Base-by-base conservation (phyloP, 2,113 vertebrate genomes). In the Gavia stellata region DNA sequence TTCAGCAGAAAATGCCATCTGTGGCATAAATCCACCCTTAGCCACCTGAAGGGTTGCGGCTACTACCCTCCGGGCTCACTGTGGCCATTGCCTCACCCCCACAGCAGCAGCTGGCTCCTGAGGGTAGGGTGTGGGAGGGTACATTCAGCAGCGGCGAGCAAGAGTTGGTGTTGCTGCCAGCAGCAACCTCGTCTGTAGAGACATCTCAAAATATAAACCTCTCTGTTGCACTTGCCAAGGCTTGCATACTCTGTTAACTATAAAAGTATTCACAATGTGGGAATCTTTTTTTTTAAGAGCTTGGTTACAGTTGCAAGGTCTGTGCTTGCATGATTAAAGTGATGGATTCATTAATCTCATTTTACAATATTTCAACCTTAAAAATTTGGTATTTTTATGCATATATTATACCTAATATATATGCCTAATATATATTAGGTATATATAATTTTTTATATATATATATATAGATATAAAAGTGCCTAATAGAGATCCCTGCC, bases 131-230 rank as follows among this genome's bases (percentile, higher is more conserved):
- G 17, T 20, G 20, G 34, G 29, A 58, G 34, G 18, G 24, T n/a
- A 24, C 1, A 1, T 73, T 80, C 44, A 72, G 33, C 44, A 68
- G 47, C 1, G 2, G 24, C 0, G 0, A 24, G 33, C 3, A 11
- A 56, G 38, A 50, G 50, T 47, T 0, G 1, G 10, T 59, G 44
- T 34, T 66, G 44, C 50, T 71, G 34, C 79, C 40, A 33, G 36
- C n/a, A 68, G 42, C 36, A 74, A 12, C 40, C 24, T 81, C 1
- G 3, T 36, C 63, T 86, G 18, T 21, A 66, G 31, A 34, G 31
- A 36, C 23, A 33, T 65, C 25, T 53, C 34, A 52, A 70, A 70
- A 63, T n/a, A n/a, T 42, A 59, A 63, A 77, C 19, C 16, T 42
- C 14, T 13, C 44, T 59, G 10, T 42, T 65, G 44, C 18, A 61